Conservation (phyloP, 2,113 vertebrate species). For the Pseudorectes ferrugineus region DNA sequence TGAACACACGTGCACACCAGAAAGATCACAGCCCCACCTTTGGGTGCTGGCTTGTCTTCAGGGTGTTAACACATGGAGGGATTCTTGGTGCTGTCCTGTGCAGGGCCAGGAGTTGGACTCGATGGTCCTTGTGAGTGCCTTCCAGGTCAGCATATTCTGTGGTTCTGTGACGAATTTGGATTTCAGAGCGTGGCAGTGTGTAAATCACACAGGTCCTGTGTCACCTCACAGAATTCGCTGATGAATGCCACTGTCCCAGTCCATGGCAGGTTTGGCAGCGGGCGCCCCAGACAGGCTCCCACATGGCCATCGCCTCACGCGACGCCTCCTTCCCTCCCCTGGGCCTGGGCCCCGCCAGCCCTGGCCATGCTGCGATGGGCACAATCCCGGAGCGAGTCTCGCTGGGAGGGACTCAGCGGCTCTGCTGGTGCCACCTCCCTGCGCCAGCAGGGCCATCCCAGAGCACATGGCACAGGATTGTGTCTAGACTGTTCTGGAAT, state of each 20-base stretch:
- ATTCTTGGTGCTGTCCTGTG: not conserved
- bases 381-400: fast-evolving
- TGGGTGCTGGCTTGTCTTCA: not conserved
- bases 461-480: fast-evolving
- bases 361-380: fast-evolving
- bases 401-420: fast-evolving
- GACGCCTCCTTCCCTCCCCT: not conserved
- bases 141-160: not conserved
- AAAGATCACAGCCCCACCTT: not conserved
- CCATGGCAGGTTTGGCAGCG: fast-evolving
- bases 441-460: not conserved
- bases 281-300: not conserved
- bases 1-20: fast-evolving
- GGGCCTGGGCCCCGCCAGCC: not conserved
- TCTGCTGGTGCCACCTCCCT: no score
- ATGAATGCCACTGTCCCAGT: fast-evolving
- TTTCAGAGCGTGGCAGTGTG: not conserved
- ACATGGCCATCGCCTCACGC: fast-evolving
- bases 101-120: not conserved
- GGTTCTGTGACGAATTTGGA: fast-evolving
- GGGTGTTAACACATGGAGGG: not conserved
- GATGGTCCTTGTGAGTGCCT: not conserved
- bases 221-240: fast-evolving
- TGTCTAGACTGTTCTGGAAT: not conserved
- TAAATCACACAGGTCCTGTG: not conserved